These are phyloP conservation scores for Carterocephalus palaemon DNA, from an alignment of 2,888 invertebrate species.

Conservation along the genomic window DNA sequence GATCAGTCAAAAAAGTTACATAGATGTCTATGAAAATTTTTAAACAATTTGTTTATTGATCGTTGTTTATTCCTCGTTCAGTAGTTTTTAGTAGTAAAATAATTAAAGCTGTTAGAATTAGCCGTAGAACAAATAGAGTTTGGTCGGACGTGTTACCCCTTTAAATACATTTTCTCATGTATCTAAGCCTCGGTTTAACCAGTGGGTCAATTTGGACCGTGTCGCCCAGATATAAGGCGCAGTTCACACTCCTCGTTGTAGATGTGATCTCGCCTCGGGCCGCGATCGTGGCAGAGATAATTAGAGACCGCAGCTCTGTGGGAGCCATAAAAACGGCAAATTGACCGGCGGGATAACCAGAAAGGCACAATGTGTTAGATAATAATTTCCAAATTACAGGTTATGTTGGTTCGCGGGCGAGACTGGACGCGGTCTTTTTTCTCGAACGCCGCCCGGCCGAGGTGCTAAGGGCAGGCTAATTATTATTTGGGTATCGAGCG, in stretches of 20 bases:
- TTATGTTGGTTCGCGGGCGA: slow-evolving; percentile 74
- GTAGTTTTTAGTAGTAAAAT: slow-evolving; percentile 39
- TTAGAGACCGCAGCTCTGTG: slow-evolving; percentile 77
- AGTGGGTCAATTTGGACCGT: slow-evolving; percentile 38
- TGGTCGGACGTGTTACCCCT: slow-evolving; percentile 64
- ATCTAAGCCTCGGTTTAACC: slow-evolving; percentile 47
- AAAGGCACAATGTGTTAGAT: slow-evolving; percentile 80
- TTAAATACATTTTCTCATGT: slow-evolving; percentile 71
- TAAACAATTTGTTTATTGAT: slow-evolving; percentile 2
- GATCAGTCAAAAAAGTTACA: too few species aligned
- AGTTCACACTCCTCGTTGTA: slow-evolving; percentile 30
- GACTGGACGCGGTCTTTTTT: slow-evolving; percentile 66
- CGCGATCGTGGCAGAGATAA: slow-evolving; percentile 75
- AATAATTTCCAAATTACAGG: slow-evolving; percentile 80
- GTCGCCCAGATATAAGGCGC: slow-evolving; percentile 33
- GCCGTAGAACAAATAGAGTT: slow-evolving; percentile 75
- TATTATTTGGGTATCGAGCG: slow-evolving; percentile 77
- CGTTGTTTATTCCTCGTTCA: slow-evolving; percentile 1
- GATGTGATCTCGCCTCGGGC: slow-evolving; percentile 60
- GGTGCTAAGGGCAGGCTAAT: slow-evolving; percentile 79
- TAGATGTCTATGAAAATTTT: too few species aligned
- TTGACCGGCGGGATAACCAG: slow-evolving; percentile 80
- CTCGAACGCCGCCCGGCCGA: slow-evolving; percentile 67
- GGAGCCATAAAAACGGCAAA: slow-evolving; percentile 79
- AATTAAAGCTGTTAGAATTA: slow-evolving; percentile 58